These are phyloP conservation scores for Yoshiicerus persimilis DNA, from an alignment of 1,140 invertebrate species.

Conservation along the genomic window DNA sequence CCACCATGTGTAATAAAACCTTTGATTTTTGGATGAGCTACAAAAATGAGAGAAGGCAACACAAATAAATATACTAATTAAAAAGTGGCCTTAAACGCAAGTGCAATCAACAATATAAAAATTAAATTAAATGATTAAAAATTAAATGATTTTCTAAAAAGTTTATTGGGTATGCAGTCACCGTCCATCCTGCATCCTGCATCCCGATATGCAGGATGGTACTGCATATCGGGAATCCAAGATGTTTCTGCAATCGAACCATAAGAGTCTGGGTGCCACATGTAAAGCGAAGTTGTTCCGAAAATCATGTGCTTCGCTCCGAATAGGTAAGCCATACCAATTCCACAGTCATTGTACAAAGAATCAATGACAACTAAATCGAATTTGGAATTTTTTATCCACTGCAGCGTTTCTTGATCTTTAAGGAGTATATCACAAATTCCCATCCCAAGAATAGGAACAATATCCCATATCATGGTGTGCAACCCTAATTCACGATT, in stretches of 20 bases:
- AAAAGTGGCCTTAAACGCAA: background rate
- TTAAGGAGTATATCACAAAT: conserved; percentile 17
- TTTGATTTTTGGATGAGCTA: background rate
- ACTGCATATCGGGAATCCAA: background rate
- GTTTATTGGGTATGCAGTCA: background rate
- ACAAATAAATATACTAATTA: too few species aligned
- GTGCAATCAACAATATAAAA: background rate
- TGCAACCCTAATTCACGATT: background rate
- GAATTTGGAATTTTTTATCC: conserved; percentile 1
- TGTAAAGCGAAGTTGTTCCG: background rate
- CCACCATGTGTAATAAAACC: conserved; percentile 57
- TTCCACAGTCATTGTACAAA: conserved; percentile 31
- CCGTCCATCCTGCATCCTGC: too few species aligned
- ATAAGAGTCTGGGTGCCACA: background rate
- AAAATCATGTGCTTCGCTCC: conserved; percentile 14
- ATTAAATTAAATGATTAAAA: too few species aligned
- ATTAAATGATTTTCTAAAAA: conserved; percentile 4
- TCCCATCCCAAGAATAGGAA: background rate
- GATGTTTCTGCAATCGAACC: background rate
- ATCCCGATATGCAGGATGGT: too few species aligned
- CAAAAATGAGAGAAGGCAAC: background rate
- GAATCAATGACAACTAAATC: conserved; percentile 37
- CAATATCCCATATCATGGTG: background rate
- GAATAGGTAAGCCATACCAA: conserved; percentile 17
- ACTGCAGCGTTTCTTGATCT: background rate